Percentiles rank a stretch among this genome's conserved stretches.
Evolutionary conservation across 2,888 invertebrate genomes (phyloP).

Genomic region (Euclidia mi): DNA sequence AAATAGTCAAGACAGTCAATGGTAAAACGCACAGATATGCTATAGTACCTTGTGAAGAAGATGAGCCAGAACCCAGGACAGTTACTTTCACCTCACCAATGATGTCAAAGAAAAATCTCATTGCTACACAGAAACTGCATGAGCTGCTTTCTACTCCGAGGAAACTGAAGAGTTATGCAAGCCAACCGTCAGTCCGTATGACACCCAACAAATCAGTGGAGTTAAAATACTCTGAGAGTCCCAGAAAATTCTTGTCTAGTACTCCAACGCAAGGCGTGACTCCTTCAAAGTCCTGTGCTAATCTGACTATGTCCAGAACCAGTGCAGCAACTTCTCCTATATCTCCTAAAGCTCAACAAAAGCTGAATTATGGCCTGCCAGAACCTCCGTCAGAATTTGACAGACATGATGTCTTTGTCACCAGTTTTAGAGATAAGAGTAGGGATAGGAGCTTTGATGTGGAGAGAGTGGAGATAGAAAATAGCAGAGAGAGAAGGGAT

Average conservation of each 20-base stretch:
- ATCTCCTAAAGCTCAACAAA: slow-evolving; percentile 90
- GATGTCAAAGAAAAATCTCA: slow-evolving; percentile 90
- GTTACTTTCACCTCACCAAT: slow-evolving; percentile 81
- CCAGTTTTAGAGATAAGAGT: slow-evolving; percentile 79
- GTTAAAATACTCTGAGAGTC: slow-evolving; percentile 35
- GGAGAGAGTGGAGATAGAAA: slow-evolving; percentile 77
- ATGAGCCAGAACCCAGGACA: slow-evolving; percentile 73
- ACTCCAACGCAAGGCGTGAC: slow-evolving; percentile 82
- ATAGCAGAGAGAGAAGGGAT: slow-evolving; percentile 76
- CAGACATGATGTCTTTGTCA: slow-evolving; percentile 82
- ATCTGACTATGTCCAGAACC: slow-evolving; percentile 65
- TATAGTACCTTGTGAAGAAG: slow-evolving; percentile 90
- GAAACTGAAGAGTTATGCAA: slow-evolving; percentile 88
- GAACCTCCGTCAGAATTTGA: slow-evolving; percentile 64
- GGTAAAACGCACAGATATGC: slow-evolving; percentile 90
- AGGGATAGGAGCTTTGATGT: slow-evolving; percentile 67
- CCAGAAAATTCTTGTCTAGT: slow-evolving; percentile 73
- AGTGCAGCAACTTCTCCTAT: slow-evolving; percentile 76
- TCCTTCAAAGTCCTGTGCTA: slow-evolving; percentile 87
- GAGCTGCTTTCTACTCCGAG: slow-evolving; percentile 93
- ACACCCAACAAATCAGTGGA: slow-evolving; percentile 73
- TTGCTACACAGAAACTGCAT: slow-evolving; percentile 94
- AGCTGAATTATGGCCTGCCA: slow-evolving; percentile 86
- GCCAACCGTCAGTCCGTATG: slow-evolving; percentile 87
- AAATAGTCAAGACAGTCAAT: slow-evolving; percentile 91